Base-by-base conservation (phyloP, 2,888 invertebrate species). In the Acanthococcus lagerstroemiae region DNA sequence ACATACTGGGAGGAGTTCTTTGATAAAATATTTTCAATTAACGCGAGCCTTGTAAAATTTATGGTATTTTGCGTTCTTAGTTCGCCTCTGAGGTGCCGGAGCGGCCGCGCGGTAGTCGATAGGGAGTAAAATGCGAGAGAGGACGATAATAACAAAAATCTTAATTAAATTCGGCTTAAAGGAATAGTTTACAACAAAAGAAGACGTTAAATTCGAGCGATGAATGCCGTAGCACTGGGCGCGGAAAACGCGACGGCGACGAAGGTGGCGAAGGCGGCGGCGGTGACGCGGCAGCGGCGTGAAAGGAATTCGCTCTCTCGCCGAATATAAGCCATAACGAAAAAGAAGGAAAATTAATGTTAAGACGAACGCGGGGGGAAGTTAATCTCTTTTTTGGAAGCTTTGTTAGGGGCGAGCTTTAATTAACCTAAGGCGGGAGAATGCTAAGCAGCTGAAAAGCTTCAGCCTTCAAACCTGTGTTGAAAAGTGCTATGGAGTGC, bases 81-180 rank as follows among this genome's bases (percentile, higher is more conserved):
- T 61, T 61, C 61, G 61, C 52, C 50, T 52, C 22, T 5, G 37
- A 50, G 30, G 61, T 52, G 61, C 61, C 50, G 30, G 21, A 52
- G 52, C 55, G 19, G 17, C 21, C 57, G 25, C 52, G 30, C 48
- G 52, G 61, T 50, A 45, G 48, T 37, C 61, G 61, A 61, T 61
- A 61, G 6, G 37, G 37, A 30, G 37, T 9, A 30, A 30, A 30
- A 30, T 15, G 37, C 37, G 27, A 25, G 30, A 61, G 37, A 37
- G 61, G 61, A 44, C 37, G 24, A 52, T 52, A 61, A 65, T 65
- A 65, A 65, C 55, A 65, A 65, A 65, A 65, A 65, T 65, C 65
- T 65, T 65, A 65, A 65, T 65, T 65, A 65, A 65, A 65, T 65
- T 65, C 56, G 65, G 65, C 55, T 65, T 65, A 65, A 65, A 65